phyloP scores from a whole-genome alignment of 2,888 invertebrate genomes.

The Nemotelus nigrinus region DNA sequence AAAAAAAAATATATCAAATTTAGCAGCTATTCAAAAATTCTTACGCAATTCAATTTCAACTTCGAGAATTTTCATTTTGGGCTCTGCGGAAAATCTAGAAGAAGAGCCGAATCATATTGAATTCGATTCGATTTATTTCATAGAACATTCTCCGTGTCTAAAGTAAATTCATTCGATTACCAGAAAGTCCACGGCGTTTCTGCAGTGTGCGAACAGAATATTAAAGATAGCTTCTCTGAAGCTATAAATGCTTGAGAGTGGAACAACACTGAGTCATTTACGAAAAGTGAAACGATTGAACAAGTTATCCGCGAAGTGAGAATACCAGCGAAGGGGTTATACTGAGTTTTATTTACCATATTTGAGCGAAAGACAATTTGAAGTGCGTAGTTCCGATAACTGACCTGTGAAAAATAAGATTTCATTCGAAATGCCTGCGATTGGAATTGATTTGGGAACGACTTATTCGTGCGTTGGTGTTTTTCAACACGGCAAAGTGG shows the following conservation, averaged over 20 bases:
- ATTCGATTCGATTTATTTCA: too few species aligned
- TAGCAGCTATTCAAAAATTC: too few species aligned
- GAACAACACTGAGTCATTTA: background rate
- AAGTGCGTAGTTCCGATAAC: background rate
- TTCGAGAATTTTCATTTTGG: background rate
- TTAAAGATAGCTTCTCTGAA: background rate
- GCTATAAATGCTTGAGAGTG: slow-evolving; percentile 11
- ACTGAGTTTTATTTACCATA: background rate
- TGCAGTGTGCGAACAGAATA: slow-evolving; percentile 1
- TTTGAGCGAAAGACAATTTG: background rate
- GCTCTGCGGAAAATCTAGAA: background rate
- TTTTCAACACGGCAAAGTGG: slow-evolving; percentile 84
- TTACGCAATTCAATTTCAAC: background rate
- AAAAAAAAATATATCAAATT: too few species aligned
- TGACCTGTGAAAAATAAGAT: slow-evolving; percentile 55
- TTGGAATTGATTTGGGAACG: slow-evolving; percentile 88
- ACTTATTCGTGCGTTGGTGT: slow-evolving; percentile 88
- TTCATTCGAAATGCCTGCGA: slow-evolving; percentile 67
- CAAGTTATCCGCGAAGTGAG: background rate
- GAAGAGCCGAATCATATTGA: too few species aligned
- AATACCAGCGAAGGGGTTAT: background rate
- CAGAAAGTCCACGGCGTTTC: background rate
- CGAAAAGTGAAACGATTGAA: background rate
- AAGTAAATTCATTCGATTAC: background rate
- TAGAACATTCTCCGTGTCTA: too few species aligned